Evolutionary conservation across 2,797 vertebrate genomes (phyloP), one percentile per base, ranked within the genome.

Genomic region (Pipistrellus kuhlii): DNA sequence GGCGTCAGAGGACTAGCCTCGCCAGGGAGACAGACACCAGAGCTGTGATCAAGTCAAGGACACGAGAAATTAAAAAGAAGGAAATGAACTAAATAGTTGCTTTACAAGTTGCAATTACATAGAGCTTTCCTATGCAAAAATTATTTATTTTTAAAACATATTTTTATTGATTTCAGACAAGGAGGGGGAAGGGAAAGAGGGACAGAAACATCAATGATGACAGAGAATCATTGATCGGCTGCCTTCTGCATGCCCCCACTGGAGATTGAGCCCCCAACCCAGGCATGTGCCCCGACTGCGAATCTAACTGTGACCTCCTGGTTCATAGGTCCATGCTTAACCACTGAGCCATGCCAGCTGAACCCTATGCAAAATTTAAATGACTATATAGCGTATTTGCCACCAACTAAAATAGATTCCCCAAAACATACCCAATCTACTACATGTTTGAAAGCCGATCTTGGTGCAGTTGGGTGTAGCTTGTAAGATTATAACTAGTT

Each of bases 1-100:
- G 95, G 90, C 80, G 97, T 97, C 92, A 82, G 94, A 94, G 97
- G 95, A 96, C 91, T 83, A 32, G 53, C 62, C 87, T 95, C 1
- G 86, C 71, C 71, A 95, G 76, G 44, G 75, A 97, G 91, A 81
- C 69, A 97, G 91, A 81, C 69, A 35, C 38, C 8, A 75, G 92
- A 64, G 85, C 95, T 93, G 96, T 95, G 20, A 21, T 93, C 73
- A 72, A 97, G 86, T 93, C 85, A 93, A 95, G 81, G 92, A 91
- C 78, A 95, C 89, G 92, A 81, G 88, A 97, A 97, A 95, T 77
- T 91, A 95, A 94, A 89, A 62, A 68, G 15, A 81, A 66, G 23
- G 62, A 91, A 86, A 64, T 41, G 59, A 88, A 48, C n/a, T 35
- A 48, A 73, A 35, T 41, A 21, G 7, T 21, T 69, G 11, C 30